A percentile compares a stretch with the other conserved stretches of the same genome.
phyloP scores from a whole-genome alignment of 2,113 vertebrate species.

The Campylomormyrus numenius region DNA sequence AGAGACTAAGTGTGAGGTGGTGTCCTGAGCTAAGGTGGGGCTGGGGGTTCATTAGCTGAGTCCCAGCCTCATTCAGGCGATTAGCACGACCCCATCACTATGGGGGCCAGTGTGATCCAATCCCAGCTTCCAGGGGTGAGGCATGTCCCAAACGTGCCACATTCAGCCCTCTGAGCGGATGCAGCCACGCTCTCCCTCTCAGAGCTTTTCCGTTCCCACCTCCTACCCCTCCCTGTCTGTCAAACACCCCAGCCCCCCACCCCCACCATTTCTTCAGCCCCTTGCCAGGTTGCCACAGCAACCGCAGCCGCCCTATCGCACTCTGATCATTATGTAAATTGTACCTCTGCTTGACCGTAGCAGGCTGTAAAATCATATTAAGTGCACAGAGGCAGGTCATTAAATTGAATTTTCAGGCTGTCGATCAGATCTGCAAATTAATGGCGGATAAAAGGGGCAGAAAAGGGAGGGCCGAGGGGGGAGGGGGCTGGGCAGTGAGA shows the following conservation, averaged over 20 bases:
- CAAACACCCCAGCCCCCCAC: conserved; percentile 33
- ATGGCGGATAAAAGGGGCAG: conserved; percentile 55
- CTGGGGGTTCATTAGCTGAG: background rate
- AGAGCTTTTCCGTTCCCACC: conserved; percentile 8
- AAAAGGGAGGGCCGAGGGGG: conserved; percentile 24
- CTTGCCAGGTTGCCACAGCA: conserved; percentile 71
- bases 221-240: conserved; percentile 30
- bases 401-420: conserved; percentile 73
- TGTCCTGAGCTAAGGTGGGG: background rate
- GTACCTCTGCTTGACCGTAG: conserved; percentile 67
- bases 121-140: background rate
- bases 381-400: conserved; percentile 66
- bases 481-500: background rate
- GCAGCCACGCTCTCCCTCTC: background rate
- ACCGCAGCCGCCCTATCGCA: conserved; percentile 67
- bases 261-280: conserved; percentile 49
- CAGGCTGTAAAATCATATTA: conserved; percentile 73
- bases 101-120: background rate
- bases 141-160: background rate
- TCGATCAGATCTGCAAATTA: conserved; percentile 70
- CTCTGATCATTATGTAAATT: conserved; percentile 79
- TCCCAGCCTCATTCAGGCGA: background rate
- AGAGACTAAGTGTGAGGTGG: background rate
- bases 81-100: background rate
- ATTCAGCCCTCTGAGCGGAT: no score